Base-by-base conservation (phyloP, 2,113 vertebrate species). In the Misgurnus anguillicaudatus region DNA sequence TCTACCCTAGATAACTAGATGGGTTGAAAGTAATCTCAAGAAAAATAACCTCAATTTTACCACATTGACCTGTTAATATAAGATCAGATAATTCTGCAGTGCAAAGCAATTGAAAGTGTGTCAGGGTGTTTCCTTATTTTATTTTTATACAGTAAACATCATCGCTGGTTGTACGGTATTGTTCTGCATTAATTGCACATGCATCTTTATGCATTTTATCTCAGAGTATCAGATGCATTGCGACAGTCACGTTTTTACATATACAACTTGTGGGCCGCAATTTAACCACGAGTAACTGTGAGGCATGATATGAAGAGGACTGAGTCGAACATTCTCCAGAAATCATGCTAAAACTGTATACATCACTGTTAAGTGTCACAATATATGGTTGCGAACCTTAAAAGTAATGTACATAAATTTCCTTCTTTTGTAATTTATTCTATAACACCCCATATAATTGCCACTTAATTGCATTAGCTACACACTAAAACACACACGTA, bases 1-100 rank as follows among this genome's bases (percentile, higher is more conserved):
- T 71, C 83, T 74, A 84, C 83, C 77, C 45, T 8, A 60, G 39
- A 61, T 77, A 62, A 76, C 45, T 42, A 66, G 77, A n/a, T 19
- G 16, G 53, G 53, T 57, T 57, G 17, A 17, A n/a, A 79, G 80
- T 77, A 58, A 72, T 80, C 79, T 19, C 67, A 62, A 76, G 78
- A 77, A 65, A n/a, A 80, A 67, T 72, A 80, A 87, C 85, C 84
- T 85, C 84, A 51, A 88, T 86, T 80, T 48, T 53, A 79, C 76
- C 51, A 31, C 38, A 66, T 7, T 80, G 63, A 60, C 62, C 79
- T 80, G 13, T 21, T 61, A 80, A 75, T 67, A 62, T 17, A 38
- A 9, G 8, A 70, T 48, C 41, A 58, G 38, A 72, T 72, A 19
- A 45, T 45, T 51, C 17, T 31, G 3, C 36, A 62, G 7, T 60